Base-by-base conservation (phyloP, 2,797 vertebrate species). In the Paratrypauchen microcephalus region DNA sequence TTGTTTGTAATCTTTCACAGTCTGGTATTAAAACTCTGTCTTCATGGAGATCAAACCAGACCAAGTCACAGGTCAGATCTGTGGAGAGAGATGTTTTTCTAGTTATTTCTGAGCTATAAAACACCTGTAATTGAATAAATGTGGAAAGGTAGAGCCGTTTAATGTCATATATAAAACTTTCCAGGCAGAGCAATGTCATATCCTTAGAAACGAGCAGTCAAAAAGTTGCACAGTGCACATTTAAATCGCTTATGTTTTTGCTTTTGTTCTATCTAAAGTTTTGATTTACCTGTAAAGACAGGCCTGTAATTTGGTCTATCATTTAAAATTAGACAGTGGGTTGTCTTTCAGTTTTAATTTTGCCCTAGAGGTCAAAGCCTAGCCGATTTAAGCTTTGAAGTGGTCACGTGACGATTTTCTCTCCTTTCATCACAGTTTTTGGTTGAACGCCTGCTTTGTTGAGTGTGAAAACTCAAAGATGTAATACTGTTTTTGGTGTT, bases 371-470 rank as follows among this genome's bases (percentile, higher is more conserved):
- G n/a, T 21, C 4, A 59, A 65, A 66, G n/a, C 54, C 19, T 79
- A 18, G 60, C 19, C 70, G 69, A 65, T 54, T 69, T 63, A 18
- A 61, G 16, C 18, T 48, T 21, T 80, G 55, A 58, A 62, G 39
- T 11, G 1, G 1, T 83, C 75, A 73, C 76, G 73, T 74, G 76
- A 74, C 69, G 75, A 45, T 64, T 59, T 19, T 41, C 67, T 60
- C 61, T 4, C n/a, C 73, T 75, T 76, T 71, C 30, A 61, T 41
- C 59, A 32, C 60, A 13, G 47, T 57, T 72, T 69, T 73, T 59
- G 58, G 48, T n/a, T 82, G 2, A 83, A 77, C 69, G 54, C 65
- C 62, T 71, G 68, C 65, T 78, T 73, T 74, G 54, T 76, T 80
- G 60, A 59, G 70, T 72, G 24, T 58, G 65, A 23, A 79, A 57